A percentile compares a stretch with the other conserved stretches of the same genome.
phyloP scores from a whole-genome alignment of 2,797 vertebrate genomes.

The Thripadectes ignobilis region DNA sequence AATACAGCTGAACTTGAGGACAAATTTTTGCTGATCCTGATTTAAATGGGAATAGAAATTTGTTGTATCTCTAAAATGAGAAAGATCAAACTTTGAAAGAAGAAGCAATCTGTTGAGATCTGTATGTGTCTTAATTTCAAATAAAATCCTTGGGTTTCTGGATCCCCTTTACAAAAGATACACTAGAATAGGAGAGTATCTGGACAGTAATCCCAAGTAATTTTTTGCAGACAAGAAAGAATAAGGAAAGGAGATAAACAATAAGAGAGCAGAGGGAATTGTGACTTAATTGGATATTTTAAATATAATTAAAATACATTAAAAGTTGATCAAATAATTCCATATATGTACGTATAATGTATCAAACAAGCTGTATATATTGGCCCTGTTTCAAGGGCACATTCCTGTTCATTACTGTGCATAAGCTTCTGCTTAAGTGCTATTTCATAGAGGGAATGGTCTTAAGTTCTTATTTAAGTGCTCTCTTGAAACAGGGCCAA shows the following conservation, averaged over 20 bases:
- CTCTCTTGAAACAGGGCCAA: not conserved
- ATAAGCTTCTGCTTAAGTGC: slow-evolving; percentile 10
- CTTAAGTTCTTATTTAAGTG: slow-evolving; percentile 28
- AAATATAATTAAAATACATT: slow-evolving; percentile 36
- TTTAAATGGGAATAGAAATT: slow-evolving; percentile 9
- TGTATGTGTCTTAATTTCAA: not conserved
- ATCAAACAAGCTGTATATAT: not conserved
- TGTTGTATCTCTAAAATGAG: not conserved
- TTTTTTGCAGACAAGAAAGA: not conserved
- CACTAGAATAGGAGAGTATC: not conserved
- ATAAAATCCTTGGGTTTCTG: not conserved
- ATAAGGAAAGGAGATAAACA: not conserved
- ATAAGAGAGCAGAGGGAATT: not conserved
- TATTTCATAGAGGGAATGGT: not conserved
- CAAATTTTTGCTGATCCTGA: slow-evolving; percentile 19
- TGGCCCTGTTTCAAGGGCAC: not conserved
- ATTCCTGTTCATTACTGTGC: not conserved
- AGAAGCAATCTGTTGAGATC: not conserved
- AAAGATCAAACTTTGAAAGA: slow-evolving; percentile 10
- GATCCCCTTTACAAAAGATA: not conserved
- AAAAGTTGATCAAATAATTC: not conserved
- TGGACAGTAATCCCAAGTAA: not conserved
- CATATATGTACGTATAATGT: slow-evolving; percentile 7
- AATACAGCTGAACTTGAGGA: slow-evolving; percentile 11
- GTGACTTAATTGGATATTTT: not conserved